These are phyloP conservation scores for Dendrophyllia cribrosa DNA, from an alignment of 64 coral and sea anemone species.

Conservation along the genomic window DNA sequence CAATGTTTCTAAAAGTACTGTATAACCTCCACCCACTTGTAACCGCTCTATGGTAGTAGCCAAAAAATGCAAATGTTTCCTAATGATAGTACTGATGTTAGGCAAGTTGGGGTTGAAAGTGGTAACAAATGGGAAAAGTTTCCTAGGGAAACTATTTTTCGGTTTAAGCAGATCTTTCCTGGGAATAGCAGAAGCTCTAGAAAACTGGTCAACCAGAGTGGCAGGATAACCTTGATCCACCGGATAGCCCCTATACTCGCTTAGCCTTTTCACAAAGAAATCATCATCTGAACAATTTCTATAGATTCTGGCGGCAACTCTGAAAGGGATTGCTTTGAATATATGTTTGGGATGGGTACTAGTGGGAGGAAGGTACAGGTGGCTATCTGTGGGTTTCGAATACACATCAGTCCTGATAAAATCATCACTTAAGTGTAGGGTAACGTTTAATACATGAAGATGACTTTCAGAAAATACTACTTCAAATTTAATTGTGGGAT, in stretches of 20 bases:
- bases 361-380: conserved; percentile 17
- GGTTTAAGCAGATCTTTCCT: neutral
- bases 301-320: no score
- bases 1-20: no score
- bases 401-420: conserved; percentile 29
- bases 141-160: neutral
- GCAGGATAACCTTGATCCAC: neutral
- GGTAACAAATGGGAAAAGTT: neutral
- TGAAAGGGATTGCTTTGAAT: no score
- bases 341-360: conserved; percentile 7
- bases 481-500: conserved; percentile 32
- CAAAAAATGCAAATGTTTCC: neutral
- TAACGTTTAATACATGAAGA: conserved; percentile 36
- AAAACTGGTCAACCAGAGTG: neutral
- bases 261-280: no score
- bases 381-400: conserved; percentile 40
- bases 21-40: no score
- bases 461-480: neutral
- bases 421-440: conserved; percentile 4
- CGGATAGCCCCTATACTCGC: no score
- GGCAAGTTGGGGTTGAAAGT: conserved; percentile 4
- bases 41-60: no score
- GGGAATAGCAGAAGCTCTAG: neutral
- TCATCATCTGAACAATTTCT: no score
- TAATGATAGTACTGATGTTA: neutral